phyloP scores from a whole-genome alignment of 2,797 vertebrate species.

The Coranthus polyacanthus region DNA sequence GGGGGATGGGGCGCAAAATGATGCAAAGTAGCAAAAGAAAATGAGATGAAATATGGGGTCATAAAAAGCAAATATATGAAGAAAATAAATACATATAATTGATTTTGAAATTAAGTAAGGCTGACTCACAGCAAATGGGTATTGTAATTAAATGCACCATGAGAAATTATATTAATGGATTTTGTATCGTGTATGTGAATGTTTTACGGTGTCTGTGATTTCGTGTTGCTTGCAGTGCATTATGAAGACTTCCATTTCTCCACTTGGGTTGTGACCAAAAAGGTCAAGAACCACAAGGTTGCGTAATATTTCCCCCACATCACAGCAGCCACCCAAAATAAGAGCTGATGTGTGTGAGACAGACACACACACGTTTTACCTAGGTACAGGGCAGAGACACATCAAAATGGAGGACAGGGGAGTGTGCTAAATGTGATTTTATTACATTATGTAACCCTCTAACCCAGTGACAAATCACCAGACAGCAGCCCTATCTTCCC shows the following conservation, averaged over 20 bases:
- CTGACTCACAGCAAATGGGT: neutral
- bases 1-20: constrained; percentile 31
- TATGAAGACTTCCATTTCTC: constrained; percentile 19
- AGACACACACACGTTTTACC: constrained; percentile 31
- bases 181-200: constrained; percentile 1
- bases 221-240: constrained; percentile 15
- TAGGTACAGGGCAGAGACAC: constrained; percentile 51
- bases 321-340: constrained; percentile 37
- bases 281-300: constrained; percentile 50
- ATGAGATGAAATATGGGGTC: neutral
- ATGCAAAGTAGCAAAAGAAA: constrained; percentile 11
- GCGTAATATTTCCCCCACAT: constrained; percentile 44
- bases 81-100: neutral
- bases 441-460: constrained; percentile 64
- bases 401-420: constrained; percentile 67
- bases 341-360: constrained; percentile 7
- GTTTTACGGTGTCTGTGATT: constrained; percentile 14
- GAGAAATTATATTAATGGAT: neutral
- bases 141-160: neutral
- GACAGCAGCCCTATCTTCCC: constrained; percentile 18
- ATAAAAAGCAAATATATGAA: neutral
- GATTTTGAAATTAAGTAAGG: too few relatives aligned
- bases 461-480: constrained; percentile 49
- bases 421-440: constrained; percentile 43
- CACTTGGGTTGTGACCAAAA: constrained; percentile 21